These are phyloP conservation scores for Ricordea florida DNA, from an alignment of 92 coral and sea anemone species.

Conservation along the genomic window DNA sequence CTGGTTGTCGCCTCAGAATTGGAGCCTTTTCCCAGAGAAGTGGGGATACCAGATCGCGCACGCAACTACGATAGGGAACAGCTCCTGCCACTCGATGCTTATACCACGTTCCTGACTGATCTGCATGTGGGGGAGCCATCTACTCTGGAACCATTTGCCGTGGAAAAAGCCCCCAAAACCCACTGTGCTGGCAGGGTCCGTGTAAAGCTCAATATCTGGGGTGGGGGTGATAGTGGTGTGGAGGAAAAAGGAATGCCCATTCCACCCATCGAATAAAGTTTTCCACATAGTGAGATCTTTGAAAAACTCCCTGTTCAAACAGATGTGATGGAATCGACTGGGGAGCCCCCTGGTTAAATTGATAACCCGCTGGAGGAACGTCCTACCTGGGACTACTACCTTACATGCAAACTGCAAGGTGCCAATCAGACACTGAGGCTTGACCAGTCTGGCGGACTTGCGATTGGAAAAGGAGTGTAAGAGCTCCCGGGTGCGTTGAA, in stretches of 20 bases:
- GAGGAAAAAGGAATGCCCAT: conserved; percentile 56
- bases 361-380: conserved; percentile 63
- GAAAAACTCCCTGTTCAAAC: conserved; percentile 36
- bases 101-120: conserved; percentile 35
- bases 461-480: conserved; percentile 7
- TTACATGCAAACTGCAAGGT: conserved; percentile 56
- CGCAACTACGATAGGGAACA: conserved; percentile 52
- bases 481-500: conserved; percentile 14
- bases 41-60: conserved; percentile 43
- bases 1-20: conserved; percentile 43
- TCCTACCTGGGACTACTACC: conserved; percentile 60
- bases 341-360: conserved; percentile 40
- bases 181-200: conserved; percentile 68
- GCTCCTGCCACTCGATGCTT: conserved; percentile 73
- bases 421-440: conserved; percentile 62
- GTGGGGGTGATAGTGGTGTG: conserved; percentile 31
- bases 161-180: conserved; percentile 60
- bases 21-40: conserved; percentile 45
- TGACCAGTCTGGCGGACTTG: conserved; percentile 15
- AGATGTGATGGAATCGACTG: conserved; percentile 39
- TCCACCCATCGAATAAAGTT: conserved; percentile 49
- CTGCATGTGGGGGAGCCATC: conserved; percentile 45
- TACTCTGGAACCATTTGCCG: conserved; percentile 69
- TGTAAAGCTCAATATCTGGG: conserved; percentile 28
- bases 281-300: conserved; percentile 66